A percentile compares a stretch with the other conserved stretches of the same genome.
These are phyloP conservation scores for Nymphicus hollandicus DNA, from an alignment of 2,113 vertebrate species.

Conservation along the genomic window DNA sequence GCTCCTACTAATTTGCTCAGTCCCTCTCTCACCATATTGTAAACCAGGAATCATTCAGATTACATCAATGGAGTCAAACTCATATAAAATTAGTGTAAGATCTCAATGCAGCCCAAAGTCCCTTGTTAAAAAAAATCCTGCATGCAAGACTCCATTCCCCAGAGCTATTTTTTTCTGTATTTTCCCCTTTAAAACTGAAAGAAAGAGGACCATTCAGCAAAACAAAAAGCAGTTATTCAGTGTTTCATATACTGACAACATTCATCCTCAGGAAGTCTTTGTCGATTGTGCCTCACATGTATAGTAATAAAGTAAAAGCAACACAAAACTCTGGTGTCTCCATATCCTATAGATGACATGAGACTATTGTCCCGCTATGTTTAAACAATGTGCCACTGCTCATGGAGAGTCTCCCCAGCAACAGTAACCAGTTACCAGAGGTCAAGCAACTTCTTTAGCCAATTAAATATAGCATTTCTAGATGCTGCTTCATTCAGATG, in stretches of 20 bases:
- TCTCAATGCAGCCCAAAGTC: background rate
- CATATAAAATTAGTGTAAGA: background rate
- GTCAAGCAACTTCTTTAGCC: constrained; percentile 50
- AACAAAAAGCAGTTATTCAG: constrained; percentile 73
- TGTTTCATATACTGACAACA: constrained; percentile 71
- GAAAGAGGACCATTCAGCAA: constrained; percentile 68
- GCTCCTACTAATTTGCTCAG: background rate
- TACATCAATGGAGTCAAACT: background rate
- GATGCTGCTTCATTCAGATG: constrained; percentile 37
- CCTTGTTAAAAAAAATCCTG: background rate
- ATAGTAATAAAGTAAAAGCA: constrained; percentile 75
- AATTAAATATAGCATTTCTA: constrained; percentile 39
- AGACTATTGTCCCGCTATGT: constrained; percentile 48
- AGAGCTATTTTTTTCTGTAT: background rate
- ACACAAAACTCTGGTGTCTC: constrained; percentile 52
- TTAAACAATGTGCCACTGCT: constrained; percentile 54
- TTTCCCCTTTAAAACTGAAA: constrained; percentile 36
- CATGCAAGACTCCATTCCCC: background rate
- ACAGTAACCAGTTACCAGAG: constrained; percentile 54
- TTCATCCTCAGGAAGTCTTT: constrained; percentile 74
- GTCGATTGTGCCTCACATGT: constrained; percentile 72
- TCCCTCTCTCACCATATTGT: background rate
- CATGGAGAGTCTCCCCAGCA: constrained; percentile 53
- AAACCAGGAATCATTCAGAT: background rate
- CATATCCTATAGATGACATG: constrained; percentile 64